Evolutionary conservation across 1,140 invertebrate genomes (phyloP), one percentile per base, ranked within the genome.

Genomic region (Panulirus ornatus): DNA sequence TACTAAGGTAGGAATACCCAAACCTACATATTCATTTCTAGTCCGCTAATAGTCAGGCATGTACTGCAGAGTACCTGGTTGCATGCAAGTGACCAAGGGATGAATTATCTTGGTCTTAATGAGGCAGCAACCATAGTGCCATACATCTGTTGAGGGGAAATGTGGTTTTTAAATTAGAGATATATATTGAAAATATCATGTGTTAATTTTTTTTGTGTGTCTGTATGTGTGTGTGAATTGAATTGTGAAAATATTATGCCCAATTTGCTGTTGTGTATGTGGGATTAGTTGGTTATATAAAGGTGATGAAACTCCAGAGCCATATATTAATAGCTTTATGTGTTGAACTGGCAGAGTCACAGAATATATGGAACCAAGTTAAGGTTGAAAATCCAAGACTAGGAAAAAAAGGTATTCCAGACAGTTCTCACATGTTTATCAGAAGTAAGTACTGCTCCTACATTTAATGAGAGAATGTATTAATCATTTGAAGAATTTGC

Each of bases 11-110:
- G 76, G 76, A n/a, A 30, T 79, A 22, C 40, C 58, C 54, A 19
- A n/a, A 71, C 76, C 86, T 75, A 81, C 70, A 88, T 44, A 71
- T 82, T 88, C 66, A 70, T 88, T 82, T 88, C 87, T 88, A 88
- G 87, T 88, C 87, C 76, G 73, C 38, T 82, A 70, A 82, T 88
- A 88, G 87, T 88, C 87, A 88, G 63, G 66, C 79, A 51, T 70
- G 79, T 88, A 81, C 58, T 88, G 58, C 71, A 58, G 87, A 82
- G 87, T 87, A 78, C 73, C 73, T 36, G 84, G 84, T 58, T 63
- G 84, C 71, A 76, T 40, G 40, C 40, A 63, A n/a, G 22, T 54
- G 38, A 63, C 44, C 66, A 63, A 63, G 73, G 66, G n/a, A 86
- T 14, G n/a, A 27, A 79, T 84, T 38, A 44, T 84, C 38, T 11